These are phyloP conservation scores for Acanthurus leucopareius DNA, from an alignment of 2,797 vertebrate genomes.

Conservation along the genomic window DNA sequence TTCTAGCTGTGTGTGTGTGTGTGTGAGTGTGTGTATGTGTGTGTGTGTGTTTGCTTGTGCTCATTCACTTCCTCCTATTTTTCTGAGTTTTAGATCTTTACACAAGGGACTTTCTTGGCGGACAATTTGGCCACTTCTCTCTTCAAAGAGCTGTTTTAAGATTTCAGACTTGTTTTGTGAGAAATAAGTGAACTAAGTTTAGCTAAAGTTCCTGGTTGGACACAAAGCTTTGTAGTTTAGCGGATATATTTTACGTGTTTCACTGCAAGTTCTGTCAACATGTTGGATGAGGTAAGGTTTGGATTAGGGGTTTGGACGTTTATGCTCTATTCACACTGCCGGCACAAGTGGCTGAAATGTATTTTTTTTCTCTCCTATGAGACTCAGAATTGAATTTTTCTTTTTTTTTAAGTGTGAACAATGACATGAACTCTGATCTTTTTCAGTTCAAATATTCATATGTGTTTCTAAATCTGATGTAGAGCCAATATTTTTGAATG, in stretches of 20 bases:
- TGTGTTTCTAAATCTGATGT: no score
- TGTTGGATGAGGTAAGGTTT: no score
- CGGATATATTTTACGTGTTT: neutral
- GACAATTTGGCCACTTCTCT: neutral
- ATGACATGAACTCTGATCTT: no score
- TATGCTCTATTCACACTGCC: no score
- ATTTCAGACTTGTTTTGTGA: neutral
- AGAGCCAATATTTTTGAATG: no score
- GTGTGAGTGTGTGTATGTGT: constrained; percentile 21
- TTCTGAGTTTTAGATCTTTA: neutral
- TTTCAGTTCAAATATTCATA: no score
- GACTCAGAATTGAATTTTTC: no score
- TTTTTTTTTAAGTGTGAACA: no score
- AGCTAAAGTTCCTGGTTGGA: neutral
- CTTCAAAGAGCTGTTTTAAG: neutral
- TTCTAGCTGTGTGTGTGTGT: constrained; percentile 11
- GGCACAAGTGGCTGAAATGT: no score
- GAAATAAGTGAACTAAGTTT: neutral
- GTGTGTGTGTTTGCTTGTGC: neutral
- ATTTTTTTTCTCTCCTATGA: no score
- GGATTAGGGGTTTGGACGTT: no score
- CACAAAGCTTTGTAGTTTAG: neutral
- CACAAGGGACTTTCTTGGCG: neutral
- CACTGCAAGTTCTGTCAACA: neutral
- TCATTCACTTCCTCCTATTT: neutral